These are phyloP conservation scores for Protomyctophum bolini DNA, from an alignment of 2,113 vertebrate genomes.

Conservation along the genomic window DNA sequence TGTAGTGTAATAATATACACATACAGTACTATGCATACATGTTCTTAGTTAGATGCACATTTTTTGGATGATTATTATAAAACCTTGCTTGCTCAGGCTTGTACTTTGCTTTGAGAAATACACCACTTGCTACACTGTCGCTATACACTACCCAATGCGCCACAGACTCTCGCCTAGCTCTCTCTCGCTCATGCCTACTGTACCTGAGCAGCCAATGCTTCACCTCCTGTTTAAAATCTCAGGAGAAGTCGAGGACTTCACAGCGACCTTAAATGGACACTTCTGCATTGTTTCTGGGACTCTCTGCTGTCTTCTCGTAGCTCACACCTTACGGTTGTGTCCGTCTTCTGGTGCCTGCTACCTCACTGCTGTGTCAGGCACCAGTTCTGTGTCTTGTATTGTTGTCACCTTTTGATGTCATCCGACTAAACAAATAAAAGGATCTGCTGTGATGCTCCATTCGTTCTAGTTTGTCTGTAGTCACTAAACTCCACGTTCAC, in stretches of 20 bases:
- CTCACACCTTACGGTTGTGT: slow-evolving; percentile 35
- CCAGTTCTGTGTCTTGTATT: slow-evolving; percentile 24
- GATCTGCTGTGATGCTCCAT: slow-evolving; percentile 62
- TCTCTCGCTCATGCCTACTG: background rate
- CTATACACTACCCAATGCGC: slow-evolving; percentile 2
- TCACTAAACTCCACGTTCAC: slow-evolving; percentile 48
- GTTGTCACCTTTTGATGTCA: slow-evolving; percentile 58
- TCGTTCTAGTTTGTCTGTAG: slow-evolving; percentile 45
- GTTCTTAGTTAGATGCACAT: slow-evolving; percentile 1
- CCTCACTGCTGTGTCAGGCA: slow-evolving; percentile 32
- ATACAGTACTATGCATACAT: background rate
- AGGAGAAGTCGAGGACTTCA: slow-evolving; percentile 31
- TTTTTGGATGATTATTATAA: background rate
- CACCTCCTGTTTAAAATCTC: slow-evolving; percentile 26
- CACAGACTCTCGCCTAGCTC: slow-evolving; percentile 11
- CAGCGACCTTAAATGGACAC: slow-evolving; percentile 34
- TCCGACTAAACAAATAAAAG: slow-evolving; percentile 72
- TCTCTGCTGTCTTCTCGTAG: slow-evolving; percentile 22
- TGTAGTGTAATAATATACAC: background rate
- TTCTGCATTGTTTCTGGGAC: slow-evolving; percentile 54
- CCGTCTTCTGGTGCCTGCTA: slow-evolving; percentile 29
- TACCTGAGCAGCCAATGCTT: background rate
- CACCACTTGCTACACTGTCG: background rate
- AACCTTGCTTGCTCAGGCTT: background rate
- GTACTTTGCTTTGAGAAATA: slow-evolving; percentile 17